Evolutionary conservation across 2,888 invertebrate species (phyloP), one percentile per base, ranked within the genome.

Genomic region (Chromoteleia sp.): DNA sequence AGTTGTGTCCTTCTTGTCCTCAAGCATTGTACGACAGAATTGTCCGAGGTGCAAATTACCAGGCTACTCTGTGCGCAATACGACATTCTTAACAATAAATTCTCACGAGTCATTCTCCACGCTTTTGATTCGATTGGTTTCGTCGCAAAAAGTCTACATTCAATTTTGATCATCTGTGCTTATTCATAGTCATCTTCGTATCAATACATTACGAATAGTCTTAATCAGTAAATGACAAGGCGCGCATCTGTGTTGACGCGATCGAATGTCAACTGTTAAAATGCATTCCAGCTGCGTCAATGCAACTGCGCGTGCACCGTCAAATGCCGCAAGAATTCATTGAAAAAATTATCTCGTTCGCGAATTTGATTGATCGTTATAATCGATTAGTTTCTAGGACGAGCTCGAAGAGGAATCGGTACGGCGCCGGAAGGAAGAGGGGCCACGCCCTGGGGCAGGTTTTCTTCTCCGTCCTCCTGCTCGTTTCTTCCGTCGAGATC

Each of bases 401-500:
- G 88, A 41, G 88, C 63, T 70, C 91, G 85, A 21, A 89, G 61
- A 0, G 87, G 70, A 12, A 92, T 87, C 1, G 92, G 92, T 10
- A 92, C 85, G 1, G 92, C 92, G 7, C 92, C 92, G 0, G 91
- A 85, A 0, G 92, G 92, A 30, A 92, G 76, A 0, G 90, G 85
- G 0, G 90, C 86, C 0, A 92, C 90, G 1, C 91, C 91, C 0
- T 91, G 91, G 0, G 91, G 91, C n/a, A 92, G 85, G 48, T 92
- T 92, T 73, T 92, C 91, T 68, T 91, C 91, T 43, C 91, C 91
- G 0, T 90, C 89, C 19, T 91, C 91, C 65, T 91, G 91, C 8
- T 91, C 91, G 85, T 91, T 91, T 30, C 88, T 85, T 39, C 88
- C 90, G 3, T 90, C 91, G 1, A 89, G 87, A 17, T 92, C 91